Conservation (phyloP, 1,140 invertebrate genomes). For the Caenorhabditis brenneri region DNA sequence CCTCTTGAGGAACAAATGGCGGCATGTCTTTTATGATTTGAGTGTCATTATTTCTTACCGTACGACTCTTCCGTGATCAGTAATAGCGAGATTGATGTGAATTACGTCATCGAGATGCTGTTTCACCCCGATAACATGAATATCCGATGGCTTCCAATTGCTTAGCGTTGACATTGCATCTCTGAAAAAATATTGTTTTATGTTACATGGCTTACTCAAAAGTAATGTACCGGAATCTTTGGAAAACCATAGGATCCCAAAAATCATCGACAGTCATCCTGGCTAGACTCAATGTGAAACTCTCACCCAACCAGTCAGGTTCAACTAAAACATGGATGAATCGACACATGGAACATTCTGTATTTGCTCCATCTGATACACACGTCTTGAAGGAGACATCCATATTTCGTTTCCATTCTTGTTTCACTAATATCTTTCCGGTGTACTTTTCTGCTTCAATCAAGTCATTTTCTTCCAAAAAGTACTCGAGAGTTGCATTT, state of each 20-base stretch:
- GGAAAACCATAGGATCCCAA: constrained; percentile 82
- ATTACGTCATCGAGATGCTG: constrained; percentile 36
- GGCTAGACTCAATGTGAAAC: constrained; percentile 88
- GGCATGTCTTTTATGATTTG: constrained; percentile 23
- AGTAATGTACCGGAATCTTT: constrained; percentile 79
- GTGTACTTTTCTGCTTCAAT: constrained; percentile 60
- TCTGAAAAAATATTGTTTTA: too few species aligned
- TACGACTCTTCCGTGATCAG: constrained; percentile 36
- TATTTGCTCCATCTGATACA: constrained; percentile 80
- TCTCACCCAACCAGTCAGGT: constrained; percentile 91
- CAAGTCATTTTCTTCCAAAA: constrained; percentile 65
- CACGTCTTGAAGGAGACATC: constrained; percentile 90
- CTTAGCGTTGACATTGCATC: constrained; percentile 47
- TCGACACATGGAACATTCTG: constrained; percentile 76
- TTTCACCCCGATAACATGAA: constrained; percentile 42
- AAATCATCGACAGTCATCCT: constrained; percentile 92
- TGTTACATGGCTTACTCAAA: too few species aligned
- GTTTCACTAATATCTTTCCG: constrained; percentile 60
- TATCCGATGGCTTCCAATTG: constrained; percentile 45
- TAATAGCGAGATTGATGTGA: not conserved
- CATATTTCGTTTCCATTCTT: constrained; percentile 91
- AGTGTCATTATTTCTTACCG: constrained; percentile 16
- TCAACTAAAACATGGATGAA: constrained; percentile 78
- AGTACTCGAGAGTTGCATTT: constrained; percentile 69
- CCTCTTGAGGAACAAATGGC: constrained; percentile 8